Evolutionary conservation across 2,113 vertebrate species (phyloP), one percentile per base, ranked within the genome.

Genomic region (Camelus dromedarius): DNA sequence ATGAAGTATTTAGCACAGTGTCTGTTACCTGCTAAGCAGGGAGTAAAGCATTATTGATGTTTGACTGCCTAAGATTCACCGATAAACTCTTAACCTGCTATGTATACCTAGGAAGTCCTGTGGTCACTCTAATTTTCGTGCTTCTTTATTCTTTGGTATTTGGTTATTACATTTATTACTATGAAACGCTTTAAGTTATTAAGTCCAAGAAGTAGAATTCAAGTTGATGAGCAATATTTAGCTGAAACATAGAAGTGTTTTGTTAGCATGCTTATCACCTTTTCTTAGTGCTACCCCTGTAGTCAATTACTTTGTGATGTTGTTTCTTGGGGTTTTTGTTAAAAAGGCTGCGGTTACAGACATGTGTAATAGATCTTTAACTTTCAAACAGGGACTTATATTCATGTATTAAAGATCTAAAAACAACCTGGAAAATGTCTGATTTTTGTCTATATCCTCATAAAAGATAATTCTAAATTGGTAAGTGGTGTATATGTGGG

Each of bases 141-240:
- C 32, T 90, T 90, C 3, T 84, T 70, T 84, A 30, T 32, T 83
- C 46, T 91, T 83, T 70, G 38, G n/a, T 75, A 58, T 46, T 56
- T 64, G 15, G 28, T 66, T 81, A 89, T 66, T 81, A 89, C 3
- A 28, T 96, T 95, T 84, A 38, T 81, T 75, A 38, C 24, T 62
- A 50, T 38, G 18, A 77, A 67, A 91, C 75, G 32, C 8, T 12
- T 62, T 19, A 20, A 52, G 10, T 50, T 67, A 60, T 19, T 64
- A 35, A 91, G 24, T 46, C 15, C 22, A 92, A 54, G n/a, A 93
- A 89, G 89, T 28, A 82, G 2, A 93, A 92, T 73, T 85, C 35
- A 72, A 81, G 20, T 60, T 67, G 35, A 58, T 81, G 42, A 60
- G 66, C 60, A 75, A 50, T 26, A 50, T 50, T 85, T 67, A 88